These are phyloP conservation scores for Acanthurus lineatus DNA, from an alignment of 2,797 vertebrate genomes.

Conservation along the genomic window DNA sequence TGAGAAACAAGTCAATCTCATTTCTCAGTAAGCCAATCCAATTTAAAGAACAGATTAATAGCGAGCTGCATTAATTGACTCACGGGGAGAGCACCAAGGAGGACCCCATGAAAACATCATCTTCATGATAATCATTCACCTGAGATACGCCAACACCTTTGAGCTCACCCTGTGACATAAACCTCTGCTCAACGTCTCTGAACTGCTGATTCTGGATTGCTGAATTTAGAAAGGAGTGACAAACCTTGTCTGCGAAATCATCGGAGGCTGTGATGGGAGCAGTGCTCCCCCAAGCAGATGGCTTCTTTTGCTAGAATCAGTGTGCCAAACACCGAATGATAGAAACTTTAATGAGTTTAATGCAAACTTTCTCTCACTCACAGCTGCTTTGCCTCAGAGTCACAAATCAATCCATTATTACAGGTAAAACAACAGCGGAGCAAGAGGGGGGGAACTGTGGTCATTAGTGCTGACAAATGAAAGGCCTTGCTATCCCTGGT, in stretches of 20 bases:
- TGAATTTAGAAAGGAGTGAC: slow-evolving; percentile 71
- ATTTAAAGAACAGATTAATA: slow-evolving; percentile 76
- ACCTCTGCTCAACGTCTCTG: slow-evolving; percentile 31
- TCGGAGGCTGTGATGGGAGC: slow-evolving; percentile 73
- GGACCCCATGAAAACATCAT: slow-evolving; percentile 67
- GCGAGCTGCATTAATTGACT: slow-evolving; percentile 75
- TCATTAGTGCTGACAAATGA: slow-evolving; percentile 82
- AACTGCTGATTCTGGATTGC: slow-evolving; percentile 56
- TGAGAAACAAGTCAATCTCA: slow-evolving; percentile 70
- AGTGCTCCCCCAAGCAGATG: slow-evolving; percentile 84
- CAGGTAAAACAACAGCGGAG: slow-evolving; percentile 81
- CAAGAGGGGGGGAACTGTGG: slow-evolving; percentile 70
- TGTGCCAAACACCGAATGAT: slow-evolving; percentile 83
- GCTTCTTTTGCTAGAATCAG: slow-evolving; percentile 81
- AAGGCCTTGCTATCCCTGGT: slow-evolving; percentile 60
- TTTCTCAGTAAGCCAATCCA: slow-evolving; percentile 71
- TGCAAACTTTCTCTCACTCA: slow-evolving; percentile 80
- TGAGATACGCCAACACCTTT: slow-evolving; percentile 67
- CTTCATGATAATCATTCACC: slow-evolving; percentile 66
- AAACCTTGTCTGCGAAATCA: slow-evolving; percentile 84
- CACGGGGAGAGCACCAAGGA: slow-evolving; percentile 52
- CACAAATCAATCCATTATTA: slow-evolving; percentile 82
- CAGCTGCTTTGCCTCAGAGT: slow-evolving; percentile 72
- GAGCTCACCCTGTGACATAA: slow-evolving; percentile 52
- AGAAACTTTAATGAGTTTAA: slow-evolving; percentile 88